Base-by-base conservation (phyloP, 2,797 vertebrate genomes). In the Pygocentrus nattereri region DNA sequence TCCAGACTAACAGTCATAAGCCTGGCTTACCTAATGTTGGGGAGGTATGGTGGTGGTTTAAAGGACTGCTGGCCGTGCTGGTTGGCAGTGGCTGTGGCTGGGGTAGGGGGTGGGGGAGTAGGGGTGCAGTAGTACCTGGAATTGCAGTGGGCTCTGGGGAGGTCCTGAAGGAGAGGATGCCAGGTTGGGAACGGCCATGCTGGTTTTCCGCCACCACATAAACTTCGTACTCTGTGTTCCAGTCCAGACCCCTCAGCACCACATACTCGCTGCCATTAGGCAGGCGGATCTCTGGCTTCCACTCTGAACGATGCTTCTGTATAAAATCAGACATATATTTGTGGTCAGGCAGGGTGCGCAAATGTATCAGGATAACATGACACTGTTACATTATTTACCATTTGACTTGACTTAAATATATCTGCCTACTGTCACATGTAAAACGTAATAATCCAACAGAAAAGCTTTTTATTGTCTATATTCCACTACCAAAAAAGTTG, bases 181-280 rank as follows among this genome's bases (percentile, higher is more conserved):
- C 96, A 0, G 97, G 94, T 47, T 95, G 89, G 69, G 98, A 99
- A 73, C 95, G 96, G 76, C 98, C 98, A 89, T 96, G 96, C 89
- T 96, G 95, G 85, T 99, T 99, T 91, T 97, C 97, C 0, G 98
- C 98, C 65, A 97, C 91, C 84, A 99, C 97, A 0, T 88, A 92
- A n/a, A 99, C 93, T 87, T 98, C 97, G 0, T 99, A 99, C 82
- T 99, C 98, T 0, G 96, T 97, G 15, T 99, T 97, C 97, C 98
- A 99, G 19, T 99, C 97, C 87, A 99, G 94, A 1, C 96, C 90
- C 16, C 87, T 95, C 78, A 99, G 95, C 88, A 95, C 84, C 27
- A 96, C 90, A 4, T 97, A 94, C 83, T 98, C 95, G 0, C 97
- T 98, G 91, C 74, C 82, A 0, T 91, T 88, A 0, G 98, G 96